A percentile compares a stretch with the other conserved stretches of the same genome.
These are phyloP conservation scores for Chymomyza caudatula DNA, from an alignment of 2,888 invertebrate species.

Conservation along the genomic window DNA sequence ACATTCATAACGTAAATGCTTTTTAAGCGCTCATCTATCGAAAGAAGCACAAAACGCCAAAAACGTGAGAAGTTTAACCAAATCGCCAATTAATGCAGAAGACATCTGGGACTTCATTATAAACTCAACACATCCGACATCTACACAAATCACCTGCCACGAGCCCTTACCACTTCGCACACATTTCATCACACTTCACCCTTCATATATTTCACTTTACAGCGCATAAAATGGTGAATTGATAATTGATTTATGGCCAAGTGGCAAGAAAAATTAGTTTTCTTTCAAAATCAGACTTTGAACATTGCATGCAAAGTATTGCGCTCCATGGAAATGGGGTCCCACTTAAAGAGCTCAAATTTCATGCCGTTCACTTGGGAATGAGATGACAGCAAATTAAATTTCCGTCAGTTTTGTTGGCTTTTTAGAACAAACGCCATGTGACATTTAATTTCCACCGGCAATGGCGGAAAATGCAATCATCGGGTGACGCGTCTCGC, in stretches of 20 bases:
- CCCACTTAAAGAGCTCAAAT: neutral
- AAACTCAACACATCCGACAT: too few relatives aligned
- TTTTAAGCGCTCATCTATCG: too few relatives aligned
- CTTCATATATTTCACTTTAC: neutral
- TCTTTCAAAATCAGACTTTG: neutral
- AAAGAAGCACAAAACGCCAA: too few relatives aligned
- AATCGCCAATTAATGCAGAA: too few relatives aligned
- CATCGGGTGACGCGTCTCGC: neutral
- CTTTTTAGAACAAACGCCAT: conserved; percentile 25
- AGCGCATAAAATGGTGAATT: neutral
- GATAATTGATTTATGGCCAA: neutral
- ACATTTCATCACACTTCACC: too few relatives aligned
- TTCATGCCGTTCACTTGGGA: neutral
- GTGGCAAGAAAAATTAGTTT: neutral
- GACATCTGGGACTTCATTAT: too few relatives aligned
- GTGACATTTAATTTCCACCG: conserved; percentile 38
- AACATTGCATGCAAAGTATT: neutral
- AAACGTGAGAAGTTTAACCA: too few relatives aligned
- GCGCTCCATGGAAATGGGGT: neutral
- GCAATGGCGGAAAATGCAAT: neutral
- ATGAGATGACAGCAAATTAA: neutral
- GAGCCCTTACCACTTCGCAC: too few relatives aligned
- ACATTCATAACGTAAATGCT: too few relatives aligned
- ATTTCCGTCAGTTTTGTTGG: conserved; percentile 8
- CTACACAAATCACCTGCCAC: too few relatives aligned